Conservation (phyloP, 2,797 vertebrate genomes). For the Argyrosomus regius region DNA sequence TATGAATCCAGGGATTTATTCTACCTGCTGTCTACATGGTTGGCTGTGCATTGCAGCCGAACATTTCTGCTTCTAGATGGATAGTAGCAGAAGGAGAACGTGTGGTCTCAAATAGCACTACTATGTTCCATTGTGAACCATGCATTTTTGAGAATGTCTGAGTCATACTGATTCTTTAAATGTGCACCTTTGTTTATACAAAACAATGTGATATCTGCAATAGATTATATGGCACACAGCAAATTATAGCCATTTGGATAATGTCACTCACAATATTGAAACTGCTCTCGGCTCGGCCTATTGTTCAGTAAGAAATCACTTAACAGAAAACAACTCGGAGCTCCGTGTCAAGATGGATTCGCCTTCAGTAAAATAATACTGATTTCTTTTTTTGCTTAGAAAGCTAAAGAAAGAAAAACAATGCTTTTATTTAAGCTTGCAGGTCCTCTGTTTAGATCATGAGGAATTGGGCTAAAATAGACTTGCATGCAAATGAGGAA, state of each 20-base stretch:
- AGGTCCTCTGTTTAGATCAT: neutral
- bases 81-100: neutral
- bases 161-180: conserved; percentile 24
- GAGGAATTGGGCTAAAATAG: neutral
- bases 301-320: conserved; percentile 14
- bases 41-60: neutral
- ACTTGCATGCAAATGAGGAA: neutral
- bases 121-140: neutral
- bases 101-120: neutral
- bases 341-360: conserved; percentile 10
- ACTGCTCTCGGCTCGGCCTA: neutral
- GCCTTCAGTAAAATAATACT: conserved; percentile 8
- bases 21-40: neutral
- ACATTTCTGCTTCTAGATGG: neutral
- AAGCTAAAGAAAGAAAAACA: neutral
- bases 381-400: neutral
- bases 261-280: conserved; percentile 24
- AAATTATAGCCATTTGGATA: conserved; percentile 46
- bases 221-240: conserved; percentile 14
- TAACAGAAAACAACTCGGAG: neutral
- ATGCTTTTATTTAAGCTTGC: neutral
- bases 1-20: neutral
- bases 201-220: conserved; percentile 3
- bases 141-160: neutral
- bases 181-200: conserved; percentile 6